phyloP scores from a whole-genome alignment of 2,888 invertebrate species.

The Craniophora ligustri region DNA sequence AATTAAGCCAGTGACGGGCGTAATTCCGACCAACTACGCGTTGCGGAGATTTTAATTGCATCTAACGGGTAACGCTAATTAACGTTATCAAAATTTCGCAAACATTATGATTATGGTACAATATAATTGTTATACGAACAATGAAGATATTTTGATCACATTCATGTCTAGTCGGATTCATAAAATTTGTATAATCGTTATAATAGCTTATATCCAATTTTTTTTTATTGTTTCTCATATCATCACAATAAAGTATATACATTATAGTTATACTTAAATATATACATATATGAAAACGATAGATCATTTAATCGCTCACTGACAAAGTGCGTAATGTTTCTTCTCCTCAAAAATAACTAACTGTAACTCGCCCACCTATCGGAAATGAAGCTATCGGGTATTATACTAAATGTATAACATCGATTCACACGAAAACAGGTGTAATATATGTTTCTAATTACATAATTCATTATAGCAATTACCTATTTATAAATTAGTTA shows the following conservation, averaged over 20 bases:
- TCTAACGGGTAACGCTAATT: constrained; percentile 60
- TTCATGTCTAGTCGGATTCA: constrained; percentile 11
- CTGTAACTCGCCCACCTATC: no score
- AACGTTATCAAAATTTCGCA: constrained; percentile 62
- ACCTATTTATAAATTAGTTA: not conserved
- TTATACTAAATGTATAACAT: no score
- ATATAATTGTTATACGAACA: constrained; percentile 34
- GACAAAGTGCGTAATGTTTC: not conserved
- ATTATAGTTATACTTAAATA: no score
- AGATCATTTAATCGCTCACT: no score
- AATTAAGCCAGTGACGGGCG: constrained; percentile 71
- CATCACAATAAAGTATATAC: no score
- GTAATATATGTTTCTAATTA: not conserved
- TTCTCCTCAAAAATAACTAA: not conserved
- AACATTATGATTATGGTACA: constrained; percentile 39
- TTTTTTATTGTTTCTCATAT: no score
- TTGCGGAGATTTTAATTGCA: constrained; percentile 73
- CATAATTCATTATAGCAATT: not conserved
- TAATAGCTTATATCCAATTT: no score
- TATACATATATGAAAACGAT: no score
- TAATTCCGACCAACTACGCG: constrained; percentile 61
- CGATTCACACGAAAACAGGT: not conserved
- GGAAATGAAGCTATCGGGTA: no score
- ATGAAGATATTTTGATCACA: constrained; percentile 20
- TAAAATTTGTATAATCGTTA: not conserved